A percentile compares a stretch with the other conserved stretches of the same genome.
Evolutionary conservation across 2,888 invertebrate species (phyloP).

Genomic region (Hemicrepidius hirtus): DNA sequence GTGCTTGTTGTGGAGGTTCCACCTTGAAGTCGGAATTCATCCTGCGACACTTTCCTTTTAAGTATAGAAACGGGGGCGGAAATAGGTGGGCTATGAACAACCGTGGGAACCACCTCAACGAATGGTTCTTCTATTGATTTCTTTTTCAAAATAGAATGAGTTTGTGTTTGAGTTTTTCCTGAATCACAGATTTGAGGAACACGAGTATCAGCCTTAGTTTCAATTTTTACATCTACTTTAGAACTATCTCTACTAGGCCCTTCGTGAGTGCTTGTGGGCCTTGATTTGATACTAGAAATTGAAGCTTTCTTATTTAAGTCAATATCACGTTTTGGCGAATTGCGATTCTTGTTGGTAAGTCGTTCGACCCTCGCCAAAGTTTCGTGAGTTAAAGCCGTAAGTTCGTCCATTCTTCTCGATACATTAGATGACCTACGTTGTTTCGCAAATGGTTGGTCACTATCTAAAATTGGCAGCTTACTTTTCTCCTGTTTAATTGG

Average conservation of each 20-base stretch:
- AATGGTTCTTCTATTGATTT: conserved; percentile 75
- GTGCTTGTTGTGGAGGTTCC: conserved; percentile 70
- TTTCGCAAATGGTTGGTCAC: conserved; percentile 15
- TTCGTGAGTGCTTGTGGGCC: conserved; percentile 38
- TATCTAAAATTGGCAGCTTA: conserved; percentile 7
- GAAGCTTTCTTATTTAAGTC: conserved; percentile 28
- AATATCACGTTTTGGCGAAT: conserved; percentile 57
- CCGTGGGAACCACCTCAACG: conserved; percentile 51
- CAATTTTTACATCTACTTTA: conserved; percentile 29
- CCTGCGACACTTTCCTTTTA: conserved; percentile 75
- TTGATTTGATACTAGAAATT: conserved; percentile 27
- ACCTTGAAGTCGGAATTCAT: conserved; percentile 68
- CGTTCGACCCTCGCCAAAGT: conserved; percentile 81
- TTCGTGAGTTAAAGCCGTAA: conserved; percentile 79
- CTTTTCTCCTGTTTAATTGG: conserved; percentile 27
- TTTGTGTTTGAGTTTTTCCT: conserved; percentile 51
- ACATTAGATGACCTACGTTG: conserved; percentile 61
- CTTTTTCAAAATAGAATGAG: conserved; percentile 80
- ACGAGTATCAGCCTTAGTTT: conserved; percentile 45
- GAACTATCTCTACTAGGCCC: conserved; percentile 27
- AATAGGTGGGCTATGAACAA: conserved; percentile 54
- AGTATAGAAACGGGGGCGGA: conserved; percentile 75
- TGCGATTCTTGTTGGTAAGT: conserved; percentile 72
- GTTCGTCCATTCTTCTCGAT: conserved; percentile 78
- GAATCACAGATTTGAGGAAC: conserved; percentile 43